A percentile compares a stretch with the other conserved stretches of the same genome.
These are phyloP conservation scores for Daphoenositta chrysoptera DNA, from an alignment of 2,113 vertebrate species.

Conservation along the genomic window DNA sequence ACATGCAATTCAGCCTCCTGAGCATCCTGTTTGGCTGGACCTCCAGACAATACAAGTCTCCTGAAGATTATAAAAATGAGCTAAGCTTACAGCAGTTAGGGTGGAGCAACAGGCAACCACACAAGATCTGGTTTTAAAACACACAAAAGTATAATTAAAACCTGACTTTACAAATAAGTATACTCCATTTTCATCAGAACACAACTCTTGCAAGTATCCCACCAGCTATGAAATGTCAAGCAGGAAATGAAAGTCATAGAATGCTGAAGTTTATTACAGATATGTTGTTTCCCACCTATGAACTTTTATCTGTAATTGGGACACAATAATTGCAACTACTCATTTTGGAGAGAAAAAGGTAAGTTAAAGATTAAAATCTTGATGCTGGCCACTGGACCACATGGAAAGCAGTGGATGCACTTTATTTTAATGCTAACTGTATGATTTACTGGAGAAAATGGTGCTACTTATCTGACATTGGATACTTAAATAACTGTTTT, in stretches of 20 bases:
- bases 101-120: background rate
- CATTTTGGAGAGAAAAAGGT: background rate
- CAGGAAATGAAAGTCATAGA: conserved; percentile 42
- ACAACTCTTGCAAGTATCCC: background rate
- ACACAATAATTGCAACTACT: background rate
- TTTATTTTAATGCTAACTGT: background rate
- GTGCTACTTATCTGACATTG: background rate
- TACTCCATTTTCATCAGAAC: background rate
- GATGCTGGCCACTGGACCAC: background rate
- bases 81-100: background rate
- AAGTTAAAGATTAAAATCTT: background rate
- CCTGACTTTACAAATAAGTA: conserved; percentile 5
- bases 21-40: background rate
- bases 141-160: conserved; percentile 42
- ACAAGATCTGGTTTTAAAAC: conserved; percentile 16
- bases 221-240: background rate
- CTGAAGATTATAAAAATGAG: background rate
- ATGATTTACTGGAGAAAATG: background rate
- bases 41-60: background rate
- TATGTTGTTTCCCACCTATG: background rate
- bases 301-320: background rate
- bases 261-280: background rate
- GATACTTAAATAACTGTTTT: background rate
- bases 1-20: background rate
- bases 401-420: background rate